These are phyloP conservation scores for Macrocentrus cingulum DNA, from an alignment of 1,140 invertebrate genomes.

Conservation along the genomic window DNA sequence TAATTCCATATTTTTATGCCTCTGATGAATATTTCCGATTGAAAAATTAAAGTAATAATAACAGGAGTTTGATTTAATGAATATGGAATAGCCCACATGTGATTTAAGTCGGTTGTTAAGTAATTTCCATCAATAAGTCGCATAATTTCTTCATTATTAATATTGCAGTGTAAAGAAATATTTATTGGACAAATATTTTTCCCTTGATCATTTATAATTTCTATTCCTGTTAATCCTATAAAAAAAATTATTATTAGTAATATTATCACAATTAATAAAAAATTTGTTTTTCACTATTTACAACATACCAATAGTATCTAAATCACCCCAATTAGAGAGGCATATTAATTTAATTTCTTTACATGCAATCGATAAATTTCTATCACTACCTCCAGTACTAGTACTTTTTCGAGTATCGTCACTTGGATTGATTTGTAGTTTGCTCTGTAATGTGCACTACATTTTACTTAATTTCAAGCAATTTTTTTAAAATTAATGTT, in stretches of 20 bases:
- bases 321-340: conserved; percentile 64
- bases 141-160: conserved; percentile 35
- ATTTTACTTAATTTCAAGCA: background rate
- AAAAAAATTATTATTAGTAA: too few relatives aligned
- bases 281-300: background rate
- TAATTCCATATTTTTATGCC: conserved; percentile 80
- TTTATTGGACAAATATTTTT: conserved; percentile 36
- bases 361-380: conserved; percentile 48
- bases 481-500: background rate
- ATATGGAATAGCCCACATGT: conserved; percentile 66
- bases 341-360: conserved; percentile 60
- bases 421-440: conserved; percentile 12
- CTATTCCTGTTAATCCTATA: conserved; percentile 60
- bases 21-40: conserved; percentile 58
- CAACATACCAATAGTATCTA: conserved; percentile 56
- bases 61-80: conserved; percentile 46
- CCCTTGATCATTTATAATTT: conserved; percentile 54
- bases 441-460: conserved; percentile 20
- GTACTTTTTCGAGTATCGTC: conserved; percentile 6
- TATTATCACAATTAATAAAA: background rate
- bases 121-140: conserved; percentile 63
- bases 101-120: conserved; percentile 60
- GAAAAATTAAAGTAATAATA: conserved; percentile 60
- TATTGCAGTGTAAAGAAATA: conserved; percentile 34
- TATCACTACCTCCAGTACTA: conserved; percentile 43